These are phyloP conservation scores for Artemia sp. DNA, from an alignment of 2,888 invertebrate genomes.

Conservation along the genomic window DNA sequence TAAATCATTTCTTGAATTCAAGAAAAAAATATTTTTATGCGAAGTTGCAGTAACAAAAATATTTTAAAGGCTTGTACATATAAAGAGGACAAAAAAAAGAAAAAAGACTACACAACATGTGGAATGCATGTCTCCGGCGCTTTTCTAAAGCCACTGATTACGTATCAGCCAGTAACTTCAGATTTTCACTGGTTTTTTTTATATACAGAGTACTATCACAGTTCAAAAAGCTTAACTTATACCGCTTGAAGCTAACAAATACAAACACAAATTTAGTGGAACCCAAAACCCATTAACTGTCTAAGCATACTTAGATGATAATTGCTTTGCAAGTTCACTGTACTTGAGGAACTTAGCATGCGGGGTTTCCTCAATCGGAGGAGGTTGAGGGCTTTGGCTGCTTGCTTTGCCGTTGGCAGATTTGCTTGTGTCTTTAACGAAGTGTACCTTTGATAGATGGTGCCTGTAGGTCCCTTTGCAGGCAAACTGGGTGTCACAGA, in stretches of 20 bases:
- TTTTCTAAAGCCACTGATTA: constrained; percentile 3
- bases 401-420: constrained; percentile 13
- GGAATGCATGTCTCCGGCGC: constrained; percentile 1
- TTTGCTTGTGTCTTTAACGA: constrained; percentile 53
- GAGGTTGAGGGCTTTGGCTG: constrained; percentile 21
- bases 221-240: constrained; percentile 8
- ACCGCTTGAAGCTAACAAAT: neutral
- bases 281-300: constrained; percentile 18
- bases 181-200: constrained; percentile 5
- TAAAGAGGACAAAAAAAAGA: too few species aligned
- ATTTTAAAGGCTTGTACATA: too few species aligned
- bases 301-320: constrained; percentile 69
- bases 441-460: constrained; percentile 87
- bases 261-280: neutral
- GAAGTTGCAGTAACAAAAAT: too few species aligned
- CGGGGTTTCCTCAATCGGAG: constrained; percentile 56
- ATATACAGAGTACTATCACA: constrained; percentile 10
- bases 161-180: neutral
- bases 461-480: constrained; percentile 93
- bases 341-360: constrained; percentile 96
- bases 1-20: too few species aligned
- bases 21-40: too few species aligned
- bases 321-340: constrained; percentile 92
- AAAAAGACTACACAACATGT: too few species aligned
- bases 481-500: constrained; percentile 86